Conservation (phyloP, 2,113 vertebrate species). For the Lycaon pictus region DNA sequence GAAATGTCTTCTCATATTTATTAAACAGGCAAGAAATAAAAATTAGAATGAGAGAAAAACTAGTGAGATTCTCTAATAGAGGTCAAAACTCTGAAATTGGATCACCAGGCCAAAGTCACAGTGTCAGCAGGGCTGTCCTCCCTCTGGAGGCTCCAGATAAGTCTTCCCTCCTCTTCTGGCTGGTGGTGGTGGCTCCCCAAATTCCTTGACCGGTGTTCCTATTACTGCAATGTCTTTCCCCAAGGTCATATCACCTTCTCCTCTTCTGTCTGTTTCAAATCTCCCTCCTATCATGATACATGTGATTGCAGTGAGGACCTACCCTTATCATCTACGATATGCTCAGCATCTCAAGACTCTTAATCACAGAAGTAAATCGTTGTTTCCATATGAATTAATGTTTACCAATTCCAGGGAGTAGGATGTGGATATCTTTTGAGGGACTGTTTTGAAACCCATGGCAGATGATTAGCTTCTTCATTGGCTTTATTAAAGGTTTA, state of each 20-base stretch:
- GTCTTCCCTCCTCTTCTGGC: not conserved
- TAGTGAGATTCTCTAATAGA: not conserved
- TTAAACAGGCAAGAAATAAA: not conserved
- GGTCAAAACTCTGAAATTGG: not conserved
- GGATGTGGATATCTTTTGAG: not conserved
- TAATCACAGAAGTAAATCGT: not conserved
- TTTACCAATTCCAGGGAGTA: not conserved
- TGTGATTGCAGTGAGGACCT: not conserved
- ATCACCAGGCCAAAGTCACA: not conserved
- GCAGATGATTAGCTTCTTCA: not conserved
- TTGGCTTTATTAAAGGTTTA: not conserved
- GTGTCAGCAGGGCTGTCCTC: not conserved
- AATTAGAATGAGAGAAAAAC: not conserved
- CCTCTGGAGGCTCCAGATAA: not conserved
- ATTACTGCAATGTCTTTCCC: not conserved
- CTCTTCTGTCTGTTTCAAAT: not conserved
- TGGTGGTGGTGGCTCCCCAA: not conserved
- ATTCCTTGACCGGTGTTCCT: not conserved
- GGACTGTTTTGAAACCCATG: not conserved
- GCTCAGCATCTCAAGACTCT: not conserved
- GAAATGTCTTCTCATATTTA: not conserved
- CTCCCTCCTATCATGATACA: not conserved
- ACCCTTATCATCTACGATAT: not conserved
- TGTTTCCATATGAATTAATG: not conserved
- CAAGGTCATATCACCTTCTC: not conserved